phyloP scores from a whole-genome alignment of 2,797 vertebrate species.

The Microcaecilia unicolor region DNA sequence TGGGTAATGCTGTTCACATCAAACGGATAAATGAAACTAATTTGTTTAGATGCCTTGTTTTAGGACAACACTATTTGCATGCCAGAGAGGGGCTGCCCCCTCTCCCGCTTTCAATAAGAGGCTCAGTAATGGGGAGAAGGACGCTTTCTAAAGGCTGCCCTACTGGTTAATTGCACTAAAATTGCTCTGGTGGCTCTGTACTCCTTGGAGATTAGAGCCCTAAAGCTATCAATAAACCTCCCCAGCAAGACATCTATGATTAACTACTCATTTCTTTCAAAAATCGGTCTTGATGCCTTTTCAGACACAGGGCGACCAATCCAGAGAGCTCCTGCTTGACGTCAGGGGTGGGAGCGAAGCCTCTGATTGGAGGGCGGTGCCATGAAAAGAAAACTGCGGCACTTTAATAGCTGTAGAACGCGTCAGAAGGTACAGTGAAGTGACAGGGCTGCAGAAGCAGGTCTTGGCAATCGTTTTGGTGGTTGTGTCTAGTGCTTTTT shows the following conservation, averaged over 20 bases:
- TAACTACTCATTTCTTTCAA: slow-evolving; percentile 62
- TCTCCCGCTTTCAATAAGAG: slow-evolving; percentile 29
- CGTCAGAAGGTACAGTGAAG: not conserved
- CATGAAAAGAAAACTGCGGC: slow-evolving; percentile 48
- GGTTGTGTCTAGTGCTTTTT: too few species aligned
- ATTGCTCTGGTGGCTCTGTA: slow-evolving; percentile 53
- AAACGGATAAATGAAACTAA: not conserved
- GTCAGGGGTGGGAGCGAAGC: not conserved
- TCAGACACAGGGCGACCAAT: slow-evolving; percentile 16
- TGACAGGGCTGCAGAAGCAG: not conserved
- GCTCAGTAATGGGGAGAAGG: slow-evolving; percentile 46
- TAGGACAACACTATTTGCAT: not conserved
- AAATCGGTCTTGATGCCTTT: slow-evolving; percentile 56
- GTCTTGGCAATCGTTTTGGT: too few species aligned
- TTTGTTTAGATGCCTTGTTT: not conserved
- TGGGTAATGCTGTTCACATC: too few species aligned
- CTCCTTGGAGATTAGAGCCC: slow-evolving; percentile 27
- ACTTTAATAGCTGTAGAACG: slow-evolving; percentile 39
- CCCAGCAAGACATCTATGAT: slow-evolving; percentile 66
- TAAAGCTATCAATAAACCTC: slow-evolving; percentile 53
- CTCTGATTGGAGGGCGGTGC: slow-evolving; percentile 54
- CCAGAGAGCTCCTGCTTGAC: not conserved
- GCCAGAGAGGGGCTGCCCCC: not conserved
- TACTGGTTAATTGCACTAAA: slow-evolving; percentile 66
- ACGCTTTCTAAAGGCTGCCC: slow-evolving; percentile 44